Conservation (phyloP, 2,888 invertebrate species). For the Drosophila birchii region DNA sequence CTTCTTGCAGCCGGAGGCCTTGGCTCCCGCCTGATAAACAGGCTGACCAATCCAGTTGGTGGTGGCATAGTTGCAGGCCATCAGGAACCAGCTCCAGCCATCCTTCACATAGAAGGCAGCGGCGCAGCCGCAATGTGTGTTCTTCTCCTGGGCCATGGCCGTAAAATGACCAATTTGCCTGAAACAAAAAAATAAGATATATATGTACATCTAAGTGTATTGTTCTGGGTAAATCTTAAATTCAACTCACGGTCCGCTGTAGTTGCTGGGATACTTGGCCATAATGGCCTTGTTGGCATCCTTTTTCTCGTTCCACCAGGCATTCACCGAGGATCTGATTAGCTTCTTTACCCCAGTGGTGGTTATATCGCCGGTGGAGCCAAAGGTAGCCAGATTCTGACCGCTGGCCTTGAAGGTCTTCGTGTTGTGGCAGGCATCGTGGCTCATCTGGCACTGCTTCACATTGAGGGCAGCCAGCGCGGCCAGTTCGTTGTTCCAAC, state of each 20-base stretch:
- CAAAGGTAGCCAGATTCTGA: conserved; percentile 69
- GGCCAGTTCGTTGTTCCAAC: conserved; percentile 75
- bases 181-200: accelerated
- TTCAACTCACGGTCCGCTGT: conserved; percentile 52
- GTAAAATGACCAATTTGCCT: conserved; percentile 59
- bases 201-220: too few species aligned
- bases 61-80: conserved; percentile 58
- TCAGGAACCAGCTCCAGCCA: conserved; percentile 42
- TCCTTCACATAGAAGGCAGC: conserved; percentile 39
- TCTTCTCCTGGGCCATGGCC: conserved; percentile 53
- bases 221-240: too few species aligned
- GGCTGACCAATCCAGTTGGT: conserved; percentile 46
- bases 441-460: conserved; percentile 63
- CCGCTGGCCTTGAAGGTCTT: conserved; percentile 63
- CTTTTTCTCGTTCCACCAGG: conserved; percentile 71
- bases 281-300: conserved; percentile 50
- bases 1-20: conserved; percentile 31
- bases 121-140: conserved; percentile 51
- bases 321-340: conserved; percentile 26
- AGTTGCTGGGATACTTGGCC: conserved; percentile 62
- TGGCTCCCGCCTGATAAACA: conserved; percentile 35
- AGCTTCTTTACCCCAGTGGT: conserved; percentile 33
- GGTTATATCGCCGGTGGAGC: background rate
- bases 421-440: conserved; percentile 78
- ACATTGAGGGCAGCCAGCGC: conserved; percentile 71